A percentile compares a stretch with the other conserved stretches of the same genome.
Evolutionary conservation across 2,797 vertebrate species (phyloP).

Genomic region (Hoplostethus mediterraneus): DNA sequence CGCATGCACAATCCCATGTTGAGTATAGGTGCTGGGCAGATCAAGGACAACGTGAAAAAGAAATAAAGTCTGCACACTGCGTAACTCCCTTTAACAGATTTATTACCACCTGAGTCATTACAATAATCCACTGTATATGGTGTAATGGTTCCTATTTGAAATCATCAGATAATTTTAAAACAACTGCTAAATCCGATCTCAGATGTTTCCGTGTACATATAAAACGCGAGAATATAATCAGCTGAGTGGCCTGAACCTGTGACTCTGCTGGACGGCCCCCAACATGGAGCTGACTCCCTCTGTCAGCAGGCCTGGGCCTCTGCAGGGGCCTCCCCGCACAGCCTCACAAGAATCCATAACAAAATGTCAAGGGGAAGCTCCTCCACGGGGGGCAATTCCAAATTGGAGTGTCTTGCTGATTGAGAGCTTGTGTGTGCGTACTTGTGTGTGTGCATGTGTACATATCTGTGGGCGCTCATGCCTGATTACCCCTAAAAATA

Average conservation of each 20-base stretch:
- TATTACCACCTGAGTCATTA: too few species aligned
- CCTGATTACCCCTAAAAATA: slow-evolving; percentile 26
- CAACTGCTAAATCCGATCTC: slow-evolving; percentile 28
- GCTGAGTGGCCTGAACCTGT: slow-evolving; percentile 58
- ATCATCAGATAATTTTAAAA: slow-evolving; percentile 15
- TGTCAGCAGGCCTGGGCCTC: slow-evolving; percentile 43
- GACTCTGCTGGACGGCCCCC: slow-evolving; percentile 63
- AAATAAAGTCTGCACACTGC: too few species aligned
- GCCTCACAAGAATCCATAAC: slow-evolving; percentile 58
- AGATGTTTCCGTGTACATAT: slow-evolving; percentile 6
- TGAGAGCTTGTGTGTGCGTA: slow-evolving; percentile 24
- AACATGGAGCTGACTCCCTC: slow-evolving; percentile 45
- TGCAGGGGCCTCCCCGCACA: slow-evolving; percentile 54
- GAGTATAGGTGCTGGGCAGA: too few species aligned
- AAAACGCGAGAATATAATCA: slow-evolving; percentile 41
- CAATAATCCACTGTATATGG: background rate
- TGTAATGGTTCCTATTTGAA: background rate
- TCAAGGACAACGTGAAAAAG: too few species aligned
- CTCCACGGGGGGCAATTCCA: slow-evolving; percentile 32
- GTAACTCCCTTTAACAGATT: too few species aligned
- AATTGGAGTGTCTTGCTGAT: slow-evolving; percentile 24
- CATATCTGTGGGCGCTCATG: slow-evolving; percentile 3
- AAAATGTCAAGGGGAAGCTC: slow-evolving; percentile 68
- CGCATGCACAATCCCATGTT: too few species aligned
- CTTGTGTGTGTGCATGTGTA: slow-evolving; percentile 7